A percentile compares a stretch with the other conserved stretches of the same genome.
Evolutionary conservation across 2,888 invertebrate genomes (phyloP).

Genomic region (Volucella inanis): DNA sequence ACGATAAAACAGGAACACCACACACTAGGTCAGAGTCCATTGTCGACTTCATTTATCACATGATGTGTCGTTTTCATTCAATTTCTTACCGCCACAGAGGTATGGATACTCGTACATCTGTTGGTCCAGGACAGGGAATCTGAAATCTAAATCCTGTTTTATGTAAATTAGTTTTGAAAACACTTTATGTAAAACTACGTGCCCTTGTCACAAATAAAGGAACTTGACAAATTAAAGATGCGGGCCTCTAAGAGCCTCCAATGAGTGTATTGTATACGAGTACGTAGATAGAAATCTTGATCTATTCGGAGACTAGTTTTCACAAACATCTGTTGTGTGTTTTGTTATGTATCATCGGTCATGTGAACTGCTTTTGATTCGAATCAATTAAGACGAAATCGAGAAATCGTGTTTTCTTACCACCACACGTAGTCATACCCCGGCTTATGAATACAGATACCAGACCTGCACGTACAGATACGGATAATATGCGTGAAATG

Average conservation of each 20-base stretch:
- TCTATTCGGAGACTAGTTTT: constrained; percentile 33
- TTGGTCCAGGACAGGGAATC: too few relatives aligned
- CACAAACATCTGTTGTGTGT: constrained; percentile 6
- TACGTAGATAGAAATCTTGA: constrained; percentile 53
- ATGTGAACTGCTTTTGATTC: constrained; percentile 60
- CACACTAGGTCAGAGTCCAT: constrained; percentile 64
- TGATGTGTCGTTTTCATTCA: constrained; percentile 45
- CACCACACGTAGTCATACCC: constrained; percentile 36
- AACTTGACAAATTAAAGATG: constrained; percentile 27
- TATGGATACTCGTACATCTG: too few relatives aligned
- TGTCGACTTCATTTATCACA: constrained; percentile 71
- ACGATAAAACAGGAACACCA: constrained; percentile 2
- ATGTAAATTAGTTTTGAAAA: constrained; percentile 57
- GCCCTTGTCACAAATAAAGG: constrained; percentile 6
- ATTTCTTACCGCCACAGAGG: constrained; percentile 18
- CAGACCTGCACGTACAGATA: not conserved
- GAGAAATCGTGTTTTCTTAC: constrained; percentile 53
- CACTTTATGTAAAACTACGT: not conserved
- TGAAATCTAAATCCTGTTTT: constrained; percentile 8
- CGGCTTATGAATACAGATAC: too few relatives aligned
- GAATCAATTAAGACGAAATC: constrained; percentile 62
- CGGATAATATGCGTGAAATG: constrained; percentile 14
- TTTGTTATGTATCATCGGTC: constrained; percentile 27
- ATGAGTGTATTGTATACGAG: constrained; percentile 36
- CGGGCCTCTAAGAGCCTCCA: not conserved